These are phyloP conservation scores for Ennomos fuscantarius DNA, from an alignment of 2,888 invertebrate genomes.

Conservation along the genomic window DNA sequence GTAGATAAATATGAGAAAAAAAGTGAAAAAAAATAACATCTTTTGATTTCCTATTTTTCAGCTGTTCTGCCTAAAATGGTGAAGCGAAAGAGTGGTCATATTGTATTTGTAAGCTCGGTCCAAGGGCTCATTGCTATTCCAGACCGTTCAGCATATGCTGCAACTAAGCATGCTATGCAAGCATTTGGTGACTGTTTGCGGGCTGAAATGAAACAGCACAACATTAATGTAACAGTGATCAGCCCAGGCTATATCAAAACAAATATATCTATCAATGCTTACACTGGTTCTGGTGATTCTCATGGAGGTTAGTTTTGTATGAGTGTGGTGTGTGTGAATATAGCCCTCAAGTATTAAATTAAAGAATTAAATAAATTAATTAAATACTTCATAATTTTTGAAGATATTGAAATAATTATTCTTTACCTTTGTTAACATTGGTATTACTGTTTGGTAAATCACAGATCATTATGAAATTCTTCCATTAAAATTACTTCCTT, in stretches of 20 bases:
- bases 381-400: too few species aligned
- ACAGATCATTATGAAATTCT: too few species aligned
- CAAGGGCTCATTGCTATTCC: slow-evolving; percentile 97
- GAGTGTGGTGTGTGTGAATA: too few species aligned
- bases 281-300: slow-evolving; percentile 91
- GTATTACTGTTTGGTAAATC: too few species aligned
- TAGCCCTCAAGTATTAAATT: too few species aligned
- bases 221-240: slow-evolving; percentile 94
- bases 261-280: slow-evolving; percentile 95
- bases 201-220: slow-evolving; percentile 92
- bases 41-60: slow-evolving; percentile 68
- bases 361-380: too few species aligned
- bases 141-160: slow-evolving; percentile 94
- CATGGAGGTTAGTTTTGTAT: slow-evolving; percentile 87
- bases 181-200: slow-evolving; percentile 96
- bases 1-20: too few species aligned
- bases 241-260: slow-evolving; percentile 97
- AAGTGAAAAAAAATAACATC: background rate
- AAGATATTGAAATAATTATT: too few species aligned
- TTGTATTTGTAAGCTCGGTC: slow-evolving; percentile 96
- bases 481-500: too few species aligned
- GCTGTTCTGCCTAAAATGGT: slow-evolving; percentile 94
- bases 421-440: too few species aligned
- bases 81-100: slow-evolving; percentile 89
- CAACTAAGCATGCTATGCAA: slow-evolving; percentile 97